phyloP scores from a whole-genome alignment of 2,888 invertebrate genomes.

The Hirtodrosophila cameraria region DNA sequence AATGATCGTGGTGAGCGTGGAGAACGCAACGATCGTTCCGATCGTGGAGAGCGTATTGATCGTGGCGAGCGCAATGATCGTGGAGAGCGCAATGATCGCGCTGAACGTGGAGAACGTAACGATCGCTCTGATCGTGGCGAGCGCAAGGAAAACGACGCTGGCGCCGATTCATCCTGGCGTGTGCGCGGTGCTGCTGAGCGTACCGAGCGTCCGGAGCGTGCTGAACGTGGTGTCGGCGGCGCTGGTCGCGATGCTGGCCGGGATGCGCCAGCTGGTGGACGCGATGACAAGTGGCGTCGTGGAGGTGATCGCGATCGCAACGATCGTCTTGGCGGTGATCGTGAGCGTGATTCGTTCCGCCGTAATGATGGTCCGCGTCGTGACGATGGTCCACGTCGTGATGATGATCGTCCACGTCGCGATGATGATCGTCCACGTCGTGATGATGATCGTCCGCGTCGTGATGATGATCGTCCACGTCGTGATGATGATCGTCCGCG shows the following conservation, averaged over 20 bases:
- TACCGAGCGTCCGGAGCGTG: constrained; percentile 38
- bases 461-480: constrained; percentile 25
- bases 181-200: constrained; percentile 78
- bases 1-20: constrained; percentile 57
- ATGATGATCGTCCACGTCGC: constrained; percentile 51
- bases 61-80: constrained; percentile 57
- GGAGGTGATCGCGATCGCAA: constrained; percentile 40
- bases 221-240: constrained; percentile 43
- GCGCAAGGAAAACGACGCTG: constrained; percentile 65
- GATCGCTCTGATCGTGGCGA: constrained; percentile 35
- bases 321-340: constrained; percentile 65
- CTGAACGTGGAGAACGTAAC: constrained; percentile 19
- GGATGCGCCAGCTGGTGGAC: constrained; percentile 41
- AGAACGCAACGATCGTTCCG: constrained; percentile 63
- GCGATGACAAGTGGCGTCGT: constrained; percentile 65
- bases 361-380: constrained; percentile 66
- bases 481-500: constrained; percentile 33
- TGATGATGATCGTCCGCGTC: constrained; percentile 35
- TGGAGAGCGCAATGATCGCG: constrained; percentile 32
- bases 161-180: constrained; percentile 77
- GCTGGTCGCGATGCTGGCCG: constrained; percentile 34
- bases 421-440: constrained; percentile 43
- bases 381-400: constrained; percentile 41
- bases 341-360: constrained; percentile 63
- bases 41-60: constrained; percentile 50